phyloP scores from a whole-genome alignment of 2,797 vertebrate genomes.

The Gallinago nigripennis region DNA sequence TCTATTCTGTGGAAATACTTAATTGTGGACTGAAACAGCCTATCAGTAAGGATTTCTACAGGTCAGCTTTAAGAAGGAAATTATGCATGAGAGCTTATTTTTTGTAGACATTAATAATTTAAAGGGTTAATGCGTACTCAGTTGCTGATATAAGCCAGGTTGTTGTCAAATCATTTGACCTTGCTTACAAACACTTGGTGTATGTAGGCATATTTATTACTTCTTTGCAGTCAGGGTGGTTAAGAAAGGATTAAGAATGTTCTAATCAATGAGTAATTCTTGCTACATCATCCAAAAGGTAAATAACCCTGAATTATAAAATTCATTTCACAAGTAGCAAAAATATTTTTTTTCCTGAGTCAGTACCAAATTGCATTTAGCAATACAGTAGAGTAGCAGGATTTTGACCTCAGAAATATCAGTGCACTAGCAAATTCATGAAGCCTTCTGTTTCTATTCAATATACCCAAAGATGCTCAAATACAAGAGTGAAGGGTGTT shows the following conservation, averaged over 20 bases:
- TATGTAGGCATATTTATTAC: not conserved
- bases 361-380: not conserved
- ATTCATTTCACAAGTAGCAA: not conserved
- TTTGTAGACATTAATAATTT: not conserved
- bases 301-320: not conserved
- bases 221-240: not conserved
- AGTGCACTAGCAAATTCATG: not conserved
- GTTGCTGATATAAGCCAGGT: not conserved
- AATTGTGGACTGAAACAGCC: not conserved
- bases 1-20: not conserved
- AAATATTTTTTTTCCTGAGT: not conserved
- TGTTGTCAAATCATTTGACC: not conserved
- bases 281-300: not conserved
- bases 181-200: not conserved
- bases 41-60: not conserved
- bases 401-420: not conserved
- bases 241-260: not conserved
- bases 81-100: not conserved
- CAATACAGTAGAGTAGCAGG: not conserved
- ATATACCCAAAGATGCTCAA: not conserved
- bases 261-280: not conserved
- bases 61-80: not conserved
- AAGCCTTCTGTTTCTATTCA: not conserved
- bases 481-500: not conserved
- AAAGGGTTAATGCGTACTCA: not conserved